Base-by-base conservation (phyloP, 2,113 vertebrate genomes). In the Proterorhinus semilunaris region DNA sequence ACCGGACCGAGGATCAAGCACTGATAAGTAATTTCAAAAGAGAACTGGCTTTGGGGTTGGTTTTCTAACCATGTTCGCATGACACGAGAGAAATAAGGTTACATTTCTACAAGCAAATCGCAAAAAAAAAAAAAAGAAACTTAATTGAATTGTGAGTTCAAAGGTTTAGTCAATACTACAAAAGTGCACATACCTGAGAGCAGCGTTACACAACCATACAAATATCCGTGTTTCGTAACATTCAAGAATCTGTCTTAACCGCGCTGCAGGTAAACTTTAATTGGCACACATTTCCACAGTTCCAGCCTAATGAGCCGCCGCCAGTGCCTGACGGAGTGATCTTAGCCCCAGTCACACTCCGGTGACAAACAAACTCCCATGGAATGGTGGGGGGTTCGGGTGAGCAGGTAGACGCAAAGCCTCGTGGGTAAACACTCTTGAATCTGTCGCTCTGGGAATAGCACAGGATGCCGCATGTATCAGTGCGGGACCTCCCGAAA, bases 391-490 rank as follows among this genome's bases (percentile, higher is more conserved):
- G 27, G 78, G 72, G 70, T 81, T 68, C 7, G 80, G 65, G 66
- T 57, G 6, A 71, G 75, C 76, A 68, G 68, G 2, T 5, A 36
- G 27, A 3, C 75, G 48, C 61, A 69, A 66, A 74, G 54, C 52
- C 72, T 74, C 68, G 15, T 69, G 83, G 80, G 83, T 80, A 83
- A 84, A 87, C 81, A 82, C 47, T 21, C 71, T 76, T 43, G 80
- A 86, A 74, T 69, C 67, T 21, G 72, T 72, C 53, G 62, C 69
- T 72, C 78, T 79, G 81, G 75, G 73, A 87, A 84, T 76, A 83
- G 74, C 76, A 69, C 75, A 66, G 66, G 36, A 46, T 67, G 67
- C 66, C 63, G 75, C 67, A 68, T 74, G 62, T 10, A 16, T 53
- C 54, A 42, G 17, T 66, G 52, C 17, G 13, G 68, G 51, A n/a